These are phyloP conservation scores for Yponomeuta sedellus DNA, from an alignment of 2,888 invertebrate species.

Conservation along the genomic window DNA sequence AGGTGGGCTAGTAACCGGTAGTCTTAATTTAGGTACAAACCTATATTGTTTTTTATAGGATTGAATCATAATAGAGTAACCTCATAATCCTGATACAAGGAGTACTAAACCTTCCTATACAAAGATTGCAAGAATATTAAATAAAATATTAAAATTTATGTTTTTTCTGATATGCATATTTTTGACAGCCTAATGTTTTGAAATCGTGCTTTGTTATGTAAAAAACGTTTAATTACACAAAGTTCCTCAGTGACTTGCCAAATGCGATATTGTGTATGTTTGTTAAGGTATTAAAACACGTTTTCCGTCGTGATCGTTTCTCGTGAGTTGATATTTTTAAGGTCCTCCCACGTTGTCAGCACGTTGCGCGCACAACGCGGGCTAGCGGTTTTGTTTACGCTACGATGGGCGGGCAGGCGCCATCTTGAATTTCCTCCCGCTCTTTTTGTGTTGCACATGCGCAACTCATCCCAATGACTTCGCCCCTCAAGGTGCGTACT, in stretches of 20 bases:
- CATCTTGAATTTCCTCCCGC: conserved; percentile 19
- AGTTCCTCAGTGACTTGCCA: not conserved
- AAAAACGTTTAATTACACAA: not conserved
- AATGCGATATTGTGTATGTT: not conserved
- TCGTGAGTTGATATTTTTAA: conserved; percentile 9
- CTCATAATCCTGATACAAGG: too few relatives aligned
- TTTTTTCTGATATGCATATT: too few relatives aligned
- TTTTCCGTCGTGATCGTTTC: not conserved
- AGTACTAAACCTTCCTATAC: not conserved
- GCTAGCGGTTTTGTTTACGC: conserved; percentile 11
- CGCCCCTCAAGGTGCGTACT: conserved; percentile 6
- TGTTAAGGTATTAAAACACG: not conserved
- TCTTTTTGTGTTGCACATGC: conserved; percentile 23
- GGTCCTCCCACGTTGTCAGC: conserved; percentile 12
- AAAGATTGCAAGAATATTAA: too few relatives aligned
- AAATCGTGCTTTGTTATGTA: not conserved
- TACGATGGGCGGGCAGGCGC: conserved; percentile 11
- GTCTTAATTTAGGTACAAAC: too few relatives aligned
- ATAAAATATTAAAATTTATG: too few relatives aligned
- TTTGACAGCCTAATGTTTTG: not conserved
- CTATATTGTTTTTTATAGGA: too few relatives aligned
- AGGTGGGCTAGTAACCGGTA: too few relatives aligned
- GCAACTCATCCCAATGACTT: conserved; percentile 13
- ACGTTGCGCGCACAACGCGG: not conserved
- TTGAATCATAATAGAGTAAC: too few relatives aligned